Base-by-base conservation (phyloP, 2,797 vertebrate species). In the Malacoctenus gilli region DNA sequence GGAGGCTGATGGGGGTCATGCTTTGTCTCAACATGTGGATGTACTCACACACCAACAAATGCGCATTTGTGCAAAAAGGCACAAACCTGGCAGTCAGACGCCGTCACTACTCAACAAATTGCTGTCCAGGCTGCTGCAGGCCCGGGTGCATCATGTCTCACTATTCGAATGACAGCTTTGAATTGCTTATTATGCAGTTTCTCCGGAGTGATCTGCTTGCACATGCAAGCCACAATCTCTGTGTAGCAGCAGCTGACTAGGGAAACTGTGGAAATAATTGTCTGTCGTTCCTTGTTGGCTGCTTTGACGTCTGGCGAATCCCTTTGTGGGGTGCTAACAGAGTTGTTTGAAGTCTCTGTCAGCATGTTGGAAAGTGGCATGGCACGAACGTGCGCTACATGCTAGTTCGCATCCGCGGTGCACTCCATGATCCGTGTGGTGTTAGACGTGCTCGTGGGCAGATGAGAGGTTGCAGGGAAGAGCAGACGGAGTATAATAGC, bases 161-260 rank as follows among this genome's bases (percentile, higher is more conserved):
- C 75, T 62, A 53, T 75, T 77, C 32, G 52, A 62, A 74, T 61
- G 77, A 82, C 80, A 80, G 80, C 73, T 76, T 64, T 63, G 66
- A 75, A 81, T 82, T 70, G 85, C 84, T 88, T 79, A 80, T 83
- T 56, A 65, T 77, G 85, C 85, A 74, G 37, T 83, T 87, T 84
- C 88, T 82, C 78, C 8, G 35, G 80, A 87, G 82, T 64, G 73
- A 72, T 67, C 77, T 66, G 72, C 75, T 84, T 79, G 79, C 85
- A 85, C 78, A 79, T 82, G 79, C 80, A 71, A 55, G 72, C 71
- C 56, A 16, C 68, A 80, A 63, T 72, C 75, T 84, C 65, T 10
- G 58, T 55, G 68, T 68, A 76, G 72, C 79, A 79, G 77, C 79
- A 75, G 83, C 83, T 83, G 84, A 85, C 80, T 62, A 49, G 58